These are phyloP conservation scores for Epinotia nisella DNA, from an alignment of 2,888 invertebrate species.

Conservation along the genomic window DNA sequence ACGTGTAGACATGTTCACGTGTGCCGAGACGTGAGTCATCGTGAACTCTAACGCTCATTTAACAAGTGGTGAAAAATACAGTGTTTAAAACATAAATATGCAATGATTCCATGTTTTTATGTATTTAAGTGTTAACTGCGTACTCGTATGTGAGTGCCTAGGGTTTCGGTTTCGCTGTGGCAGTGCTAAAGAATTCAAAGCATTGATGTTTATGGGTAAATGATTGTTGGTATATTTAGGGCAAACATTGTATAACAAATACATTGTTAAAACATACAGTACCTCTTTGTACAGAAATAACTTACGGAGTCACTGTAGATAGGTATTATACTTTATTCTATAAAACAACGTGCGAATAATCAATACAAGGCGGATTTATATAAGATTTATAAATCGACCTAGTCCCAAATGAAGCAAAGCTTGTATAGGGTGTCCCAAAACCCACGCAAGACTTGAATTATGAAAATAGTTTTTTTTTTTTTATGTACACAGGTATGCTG, in stretches of 20 bases:
- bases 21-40: constrained; percentile 2
- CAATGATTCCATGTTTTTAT: constrained; percentile 21
- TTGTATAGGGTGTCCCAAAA: too few relatives aligned
- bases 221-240: constrained; percentile 4
- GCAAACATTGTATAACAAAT: background rate
- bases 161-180: background rate
- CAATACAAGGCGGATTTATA: too few relatives aligned
- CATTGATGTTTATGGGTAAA: constrained; percentile 13
- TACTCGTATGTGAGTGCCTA: constrained; percentile 7
- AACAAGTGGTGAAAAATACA: constrained; percentile 31
- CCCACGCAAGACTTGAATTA: too few relatives aligned
- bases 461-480: too few relatives aligned
- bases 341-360: too few relatives aligned
- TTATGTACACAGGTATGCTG: too few relatives aligned
- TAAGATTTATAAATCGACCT: too few relatives aligned
- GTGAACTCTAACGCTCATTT: constrained; percentile 13
- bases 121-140: constrained; percentile 3
- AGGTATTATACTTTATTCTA: background rate
- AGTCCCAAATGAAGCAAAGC: too few relatives aligned
- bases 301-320: background rate
- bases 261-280: background rate
- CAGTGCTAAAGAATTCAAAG: constrained; percentile 10
- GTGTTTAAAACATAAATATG: constrained; percentile 32
- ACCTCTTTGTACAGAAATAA: too few relatives aligned
- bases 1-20: constrained; percentile 26